Conservation (phyloP, 2,113 vertebrate genomes). For the Erinaceus europaeus region DNA sequence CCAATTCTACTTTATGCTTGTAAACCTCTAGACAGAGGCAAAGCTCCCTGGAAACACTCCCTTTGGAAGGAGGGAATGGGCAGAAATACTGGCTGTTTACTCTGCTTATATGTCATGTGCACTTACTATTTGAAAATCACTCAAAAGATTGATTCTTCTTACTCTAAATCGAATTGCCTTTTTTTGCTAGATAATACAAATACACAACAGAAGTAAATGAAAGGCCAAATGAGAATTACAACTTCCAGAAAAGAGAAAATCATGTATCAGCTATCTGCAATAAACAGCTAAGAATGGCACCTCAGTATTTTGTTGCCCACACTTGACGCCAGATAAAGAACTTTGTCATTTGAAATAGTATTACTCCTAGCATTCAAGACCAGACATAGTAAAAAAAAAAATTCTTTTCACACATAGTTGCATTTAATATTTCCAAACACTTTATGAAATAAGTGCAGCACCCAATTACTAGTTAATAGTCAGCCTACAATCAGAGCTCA, state of each 20-base stretch:
- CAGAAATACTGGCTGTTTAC: background rate
- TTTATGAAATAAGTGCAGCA: background rate
- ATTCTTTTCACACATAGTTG: conserved; percentile 1
- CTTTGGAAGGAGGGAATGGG: background rate
- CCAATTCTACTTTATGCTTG: background rate
- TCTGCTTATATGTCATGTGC: background rate
- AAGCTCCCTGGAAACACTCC: background rate
- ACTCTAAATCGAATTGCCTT: background rate
- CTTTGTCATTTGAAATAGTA: background rate
- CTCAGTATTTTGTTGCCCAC: conserved; percentile 4
- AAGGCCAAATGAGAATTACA: background rate
- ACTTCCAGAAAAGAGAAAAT: conserved; percentile 2
- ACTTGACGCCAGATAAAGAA: background rate
- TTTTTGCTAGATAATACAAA: background rate
- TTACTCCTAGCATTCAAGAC: background rate
- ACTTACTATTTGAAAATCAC: background rate
- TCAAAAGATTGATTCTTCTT: background rate
- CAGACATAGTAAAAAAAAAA: background rate
- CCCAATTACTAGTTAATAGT: conserved; percentile 4
- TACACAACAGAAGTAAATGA: background rate
- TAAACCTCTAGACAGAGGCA: background rate
- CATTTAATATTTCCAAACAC: conserved; percentile 23
- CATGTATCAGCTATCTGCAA: background rate
- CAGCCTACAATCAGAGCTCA: conserved; percentile 34
- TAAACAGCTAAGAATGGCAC: background rate